Evolutionary conservation across 2,113 vertebrate species (phyloP), one percentile per base, ranked within the genome.

Genomic region (Bostrychus sinensis): DNA sequence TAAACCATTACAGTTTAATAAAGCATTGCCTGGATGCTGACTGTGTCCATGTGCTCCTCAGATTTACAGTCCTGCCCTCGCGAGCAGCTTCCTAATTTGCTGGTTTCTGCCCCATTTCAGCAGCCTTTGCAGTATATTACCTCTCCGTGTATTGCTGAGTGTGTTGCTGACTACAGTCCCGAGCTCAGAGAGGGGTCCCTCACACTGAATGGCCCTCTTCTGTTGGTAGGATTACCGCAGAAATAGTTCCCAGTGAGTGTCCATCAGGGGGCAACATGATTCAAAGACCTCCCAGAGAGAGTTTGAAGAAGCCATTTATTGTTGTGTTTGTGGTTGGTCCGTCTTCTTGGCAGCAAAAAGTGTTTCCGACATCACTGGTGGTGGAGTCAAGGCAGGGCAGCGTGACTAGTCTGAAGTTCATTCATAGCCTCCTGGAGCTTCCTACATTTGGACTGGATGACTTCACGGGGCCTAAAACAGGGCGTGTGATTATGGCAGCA

Each of bases 281-380:
- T 80, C 75, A 73, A 46, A 81, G 80, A 81, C 82, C 78, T 71
- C 85, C 78, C 70, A 82, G 64, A 14, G 58, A 69, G 71, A 48
- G 13, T 23, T 45, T 67, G 75, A 81, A 77, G 78, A 83, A 74
- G 54, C 42, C 46, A 22, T 56, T 50, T 1, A 64, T 48, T 75
- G 75, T 77, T 36, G 45, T 57, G 46, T 41, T 26, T 45, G 48
- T 67, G 56, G n/a, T n/a, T n/a, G 5, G 41, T 77, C 19, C 43
- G 70, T 56, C 55, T 65, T 62, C 48, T 25, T 83, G 74, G 58
- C 19, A 38, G 58, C 3, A 16, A 20, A n/a, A 20, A 19, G 5
- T 64, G 64, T 64, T 75, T 19, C 38, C 16, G 22, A 28, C 20
- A 17, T 30, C 14, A 7, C 26, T 51, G 48, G 8, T 32, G 8